A percentile compares a stretch with the other conserved stretches of the same genome.
phyloP scores from a whole-genome alignment of 1,140 invertebrate genomes.

The Pogonomyrmex californicus region DNA sequence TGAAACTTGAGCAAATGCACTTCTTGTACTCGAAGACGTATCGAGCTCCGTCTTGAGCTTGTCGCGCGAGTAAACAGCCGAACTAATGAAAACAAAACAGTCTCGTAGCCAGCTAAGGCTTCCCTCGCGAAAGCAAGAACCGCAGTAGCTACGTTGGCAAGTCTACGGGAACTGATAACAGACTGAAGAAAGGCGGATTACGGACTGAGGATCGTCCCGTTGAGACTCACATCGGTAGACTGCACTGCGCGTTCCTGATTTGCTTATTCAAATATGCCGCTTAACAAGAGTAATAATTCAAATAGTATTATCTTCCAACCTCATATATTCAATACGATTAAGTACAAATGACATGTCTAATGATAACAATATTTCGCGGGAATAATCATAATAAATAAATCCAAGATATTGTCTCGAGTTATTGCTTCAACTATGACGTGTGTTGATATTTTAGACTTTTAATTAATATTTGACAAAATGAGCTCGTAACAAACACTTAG shows the following conservation, averaged over 20 bases:
- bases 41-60: constrained; percentile 69
- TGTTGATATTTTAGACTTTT: not conserved
- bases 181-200: constrained; percentile 60
- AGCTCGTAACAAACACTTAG: not conserved
- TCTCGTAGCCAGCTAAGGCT: constrained; percentile 34
- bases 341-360: constrained; percentile 1
- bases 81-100: constrained; percentile 78
- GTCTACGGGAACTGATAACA: constrained; percentile 57
- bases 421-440: not conserved
- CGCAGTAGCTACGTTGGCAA: constrained; percentile 18
- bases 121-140: constrained; percentile 51
- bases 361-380: not conserved
- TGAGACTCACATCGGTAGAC: constrained; percentile 26
- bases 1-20: constrained; percentile 46
- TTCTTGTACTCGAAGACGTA: constrained; percentile 47
- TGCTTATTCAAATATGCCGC: constrained; percentile 58
- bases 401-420: not conserved
- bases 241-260: constrained; percentile 38
- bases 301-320: constrained; percentile 14
- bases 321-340: not conserved
- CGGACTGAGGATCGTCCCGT: constrained; percentile 34
- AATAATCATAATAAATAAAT: constrained; percentile 4
- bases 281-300: constrained; percentile 54
- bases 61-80: constrained; percentile 74
- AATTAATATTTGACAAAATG: constrained; percentile 12